Evolutionary conservation across 2,113 vertebrate genomes (phyloP).

Genomic region (Urocynchramus pylzowi): DNA sequence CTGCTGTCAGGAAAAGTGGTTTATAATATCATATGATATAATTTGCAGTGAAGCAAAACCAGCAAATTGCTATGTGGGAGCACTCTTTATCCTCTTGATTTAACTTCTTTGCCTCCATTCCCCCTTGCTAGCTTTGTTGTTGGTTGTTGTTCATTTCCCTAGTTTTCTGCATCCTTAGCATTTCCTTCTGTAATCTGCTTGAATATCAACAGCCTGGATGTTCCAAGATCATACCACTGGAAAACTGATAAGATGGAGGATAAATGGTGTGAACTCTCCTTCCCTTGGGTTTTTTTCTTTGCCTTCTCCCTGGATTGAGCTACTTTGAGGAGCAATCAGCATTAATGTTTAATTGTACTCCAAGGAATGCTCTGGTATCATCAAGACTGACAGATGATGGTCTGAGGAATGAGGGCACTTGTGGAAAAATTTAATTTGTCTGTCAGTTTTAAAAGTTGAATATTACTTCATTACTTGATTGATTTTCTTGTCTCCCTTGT

Average conservation of each 20-base stretch:
- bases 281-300: background rate
- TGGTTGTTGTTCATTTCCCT: slow-evolving; percentile 17
- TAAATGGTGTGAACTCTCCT: background rate
- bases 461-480: slow-evolving; percentile 33
- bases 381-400: slow-evolving; percentile 51
- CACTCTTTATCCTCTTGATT: slow-evolving; percentile 53
- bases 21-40: slow-evolving; percentile 60
- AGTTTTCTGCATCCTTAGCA: slow-evolving; percentile 21
- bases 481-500: background rate
- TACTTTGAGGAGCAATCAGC: slow-evolving; percentile 44
- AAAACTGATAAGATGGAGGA: background rate
- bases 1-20: slow-evolving; percentile 46
- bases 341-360: slow-evolving; percentile 62
- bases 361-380: slow-evolving; percentile 16
- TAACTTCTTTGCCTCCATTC: slow-evolving; percentile 39
- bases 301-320: slow-evolving; percentile 18
- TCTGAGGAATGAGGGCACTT: slow-evolving; percentile 35
- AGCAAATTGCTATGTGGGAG: slow-evolving; percentile 45
- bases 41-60: slow-evolving; percentile 63
- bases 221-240: background rate
- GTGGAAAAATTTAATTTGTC: slow-evolving; percentile 14
- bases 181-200: slow-evolving; percentile 45
- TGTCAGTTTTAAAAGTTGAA: slow-evolving; percentile 25
- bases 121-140: background rate
- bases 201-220: slow-evolving; percentile 4